phyloP scores from a whole-genome alignment of 2,888 invertebrate genomes.

The Drosophila aldrichi region DNA sequence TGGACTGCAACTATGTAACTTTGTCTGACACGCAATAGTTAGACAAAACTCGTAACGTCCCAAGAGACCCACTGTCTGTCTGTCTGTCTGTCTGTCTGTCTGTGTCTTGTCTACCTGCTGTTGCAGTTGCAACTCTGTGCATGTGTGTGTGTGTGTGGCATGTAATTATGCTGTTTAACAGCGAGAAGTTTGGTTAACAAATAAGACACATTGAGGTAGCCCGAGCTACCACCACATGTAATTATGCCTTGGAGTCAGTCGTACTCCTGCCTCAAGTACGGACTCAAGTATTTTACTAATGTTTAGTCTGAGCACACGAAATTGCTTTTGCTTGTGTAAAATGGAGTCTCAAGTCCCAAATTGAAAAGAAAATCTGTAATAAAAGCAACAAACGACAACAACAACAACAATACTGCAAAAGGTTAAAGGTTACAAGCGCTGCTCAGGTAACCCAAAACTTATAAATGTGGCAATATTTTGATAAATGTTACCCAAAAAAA shows the following conservation, averaged over 20 bases:
- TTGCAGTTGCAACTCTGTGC: slow-evolving; percentile 22
- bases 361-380: slow-evolving; percentile 12
- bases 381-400: slow-evolving; percentile 6
- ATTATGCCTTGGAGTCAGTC: slow-evolving; percentile 33
- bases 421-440: slow-evolving; percentile 31
- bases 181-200: slow-evolving; percentile 73
- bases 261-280: slow-evolving; percentile 16
- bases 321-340: slow-evolving; percentile 25
- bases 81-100: not conserved
- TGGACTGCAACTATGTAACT: slow-evolving; percentile 51
- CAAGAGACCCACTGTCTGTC: slow-evolving; percentile 18
- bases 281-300: slow-evolving; percentile 7
- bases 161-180: slow-evolving; percentile 80
- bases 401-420: slow-evolving; percentile 17
- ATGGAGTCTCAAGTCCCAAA: slow-evolving; percentile 14
- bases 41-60: slow-evolving; percentile 44
- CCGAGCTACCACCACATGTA: slow-evolving; percentile 41
- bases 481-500: slow-evolving; percentile 61
- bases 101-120: slow-evolving; percentile 51
- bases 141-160: slow-evolving; percentile 39
- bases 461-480: slow-evolving; percentile 73
- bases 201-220: slow-evolving; percentile 56
- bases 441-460: slow-evolving; percentile 32
- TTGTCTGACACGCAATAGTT: slow-evolving; percentile 76
- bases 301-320: slow-evolving; percentile 30